Base-by-base conservation (phyloP, 1,140 invertebrate genomes). In the Lasaia peninsularis region DNA sequence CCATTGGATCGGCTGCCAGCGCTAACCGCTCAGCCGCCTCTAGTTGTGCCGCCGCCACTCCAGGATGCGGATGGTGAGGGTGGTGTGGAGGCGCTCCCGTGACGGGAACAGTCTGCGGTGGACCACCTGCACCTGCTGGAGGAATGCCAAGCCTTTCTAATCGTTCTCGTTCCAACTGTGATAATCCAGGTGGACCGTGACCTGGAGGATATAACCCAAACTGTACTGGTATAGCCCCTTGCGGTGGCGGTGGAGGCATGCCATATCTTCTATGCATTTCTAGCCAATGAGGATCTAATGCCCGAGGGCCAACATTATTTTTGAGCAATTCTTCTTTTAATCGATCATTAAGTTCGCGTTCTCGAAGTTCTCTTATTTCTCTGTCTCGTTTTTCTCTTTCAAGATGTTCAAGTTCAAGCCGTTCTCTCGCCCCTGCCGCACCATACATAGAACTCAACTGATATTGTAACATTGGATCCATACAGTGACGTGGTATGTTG, bases 241-340 rank as follows among this genome's bases (percentile, higher is more conserved):
- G 91, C 32, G 78, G 81, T 37, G 78, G 80, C 10, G 75, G 78
- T 12, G 75, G 74, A 34, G 79, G 73, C 76, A 80, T 87, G 9
- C 86, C 82, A 69, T 88, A 89, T 64, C 96, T 92, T 66, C 96
- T 90, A 74, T 97, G 96, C 71, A 97, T 92, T 74, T 98, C 97
- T 52, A 98, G 80, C 96, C 96, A 98, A 78, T 98, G 96, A 0
- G 96, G 95, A 85, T 98, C 97, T 50, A 98, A 91, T 7, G 71
- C 83, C 2, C 94, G 91, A 10, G 86, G 87, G 3, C 87, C 92
- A 53, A 86, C 92, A 75, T 80, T 92, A 80, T 96, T 96, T 80
- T 96, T 92, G 34, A 97, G 91, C 72, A 97, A 93, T 80, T 97
- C 96, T 67, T 92, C 86, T 94, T 97, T 78, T 93, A 91, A 78